Base-by-base conservation (phyloP, 2,113 vertebrate genomes). In the Brachyistius frenatus region DNA sequence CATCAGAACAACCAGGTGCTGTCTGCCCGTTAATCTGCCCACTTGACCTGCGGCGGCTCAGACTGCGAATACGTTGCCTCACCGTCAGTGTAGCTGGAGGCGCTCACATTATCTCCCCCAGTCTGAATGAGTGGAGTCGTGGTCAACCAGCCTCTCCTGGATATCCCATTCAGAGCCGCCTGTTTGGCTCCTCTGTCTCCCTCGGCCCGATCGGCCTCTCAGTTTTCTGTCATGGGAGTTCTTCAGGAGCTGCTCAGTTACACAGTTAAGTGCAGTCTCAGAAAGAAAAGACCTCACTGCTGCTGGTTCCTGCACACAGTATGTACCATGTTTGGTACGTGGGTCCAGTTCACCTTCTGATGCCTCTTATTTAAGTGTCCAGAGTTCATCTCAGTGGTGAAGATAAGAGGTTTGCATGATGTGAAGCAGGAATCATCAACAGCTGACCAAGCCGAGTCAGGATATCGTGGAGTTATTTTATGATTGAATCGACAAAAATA, bases 101-200 rank as follows among this genome's bases (percentile, higher is more conserved):
- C 41, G 54, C 30, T 23, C 56, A 33, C 73, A 67, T 79, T 73
- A 76, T 82, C 84, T 73, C 57, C 5, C n/a, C 30, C 23, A 30
- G 60, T 77, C 31, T 35, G 67, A 85, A 76, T 53, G 78, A 79
- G 84, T 84, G 58, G 66, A 82, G 58, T 86, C 52, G 56, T 85
- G 76, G 78, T 82, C 81, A 88, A 76, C 32, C 80, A 78, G 36
- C 47, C 15, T 64, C 30, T 57, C 32, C 30, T 41, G 53, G 49
- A 73, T 66, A 71, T 86, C 84, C 68, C 7, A 23, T 62, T 80
- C 81, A 50, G 76, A 71, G 16, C 16, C 36, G 68, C 58, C 55
- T 80, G 73, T 74, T 67, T 16, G 75, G 75, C 67, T 78, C 55
- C 53, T 85, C 84, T 89, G 81, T 89, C 61, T 57, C 46, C 9